Evolutionary conservation across 2,888 invertebrate species (phyloP).

Genomic region (Myopa testacea): DNA sequence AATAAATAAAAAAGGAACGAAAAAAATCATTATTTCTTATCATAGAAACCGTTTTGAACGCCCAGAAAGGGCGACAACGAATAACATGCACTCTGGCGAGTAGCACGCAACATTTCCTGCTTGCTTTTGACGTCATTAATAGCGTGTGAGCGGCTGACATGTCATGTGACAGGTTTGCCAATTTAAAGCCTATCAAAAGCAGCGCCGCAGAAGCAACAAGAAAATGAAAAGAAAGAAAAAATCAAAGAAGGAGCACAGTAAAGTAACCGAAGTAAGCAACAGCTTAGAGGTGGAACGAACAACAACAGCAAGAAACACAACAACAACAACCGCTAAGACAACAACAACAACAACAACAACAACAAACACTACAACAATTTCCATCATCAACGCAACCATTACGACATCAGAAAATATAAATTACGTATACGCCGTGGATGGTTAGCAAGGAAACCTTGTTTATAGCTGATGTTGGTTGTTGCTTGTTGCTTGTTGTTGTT

Average conservation of each 20-base stretch:
- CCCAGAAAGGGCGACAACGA: background rate
- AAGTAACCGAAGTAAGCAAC: too few species aligned
- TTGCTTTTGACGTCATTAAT: background rate
- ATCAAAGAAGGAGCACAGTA: background rate
- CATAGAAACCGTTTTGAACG: too few species aligned
- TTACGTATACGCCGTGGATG: constrained; percentile 26
- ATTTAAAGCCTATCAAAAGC: too few species aligned
- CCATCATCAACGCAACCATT: background rate
- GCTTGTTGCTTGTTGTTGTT: background rate
- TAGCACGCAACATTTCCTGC: background rate
- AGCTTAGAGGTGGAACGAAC: too few species aligned
- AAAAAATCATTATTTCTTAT: too few species aligned
- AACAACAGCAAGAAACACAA: too few species aligned
- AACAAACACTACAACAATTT: background rate
- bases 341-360: constrained; percentile 13
- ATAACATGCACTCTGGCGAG: constrained; percentile 10
- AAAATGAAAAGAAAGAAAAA: background rate
- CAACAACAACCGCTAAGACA: background rate
- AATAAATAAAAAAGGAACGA: too few species aligned
- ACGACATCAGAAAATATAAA: constrained; percentile 10
- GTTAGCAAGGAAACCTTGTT: background rate
- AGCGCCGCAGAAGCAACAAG: too few species aligned
- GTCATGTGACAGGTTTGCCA: background rate
- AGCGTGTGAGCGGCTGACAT: background rate
- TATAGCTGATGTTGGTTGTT: background rate